Evolutionary conservation across 1,140 invertebrate genomes (phyloP), one percentile per base, ranked within the genome.

Genomic region (Idris sp.): DNA sequence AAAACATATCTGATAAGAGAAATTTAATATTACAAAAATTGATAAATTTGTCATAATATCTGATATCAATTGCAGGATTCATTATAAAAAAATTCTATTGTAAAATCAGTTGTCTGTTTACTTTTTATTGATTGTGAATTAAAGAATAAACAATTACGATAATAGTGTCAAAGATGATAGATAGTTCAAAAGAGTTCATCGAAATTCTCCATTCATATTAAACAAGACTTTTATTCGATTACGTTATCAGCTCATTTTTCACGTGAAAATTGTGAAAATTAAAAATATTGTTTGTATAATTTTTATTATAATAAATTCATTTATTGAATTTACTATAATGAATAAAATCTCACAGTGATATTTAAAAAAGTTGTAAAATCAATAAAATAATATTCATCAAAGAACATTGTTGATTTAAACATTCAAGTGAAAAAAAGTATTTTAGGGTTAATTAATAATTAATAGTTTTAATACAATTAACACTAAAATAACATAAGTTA

Each of bases 141-240:
- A 58, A 59, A 51, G 53, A 25, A 69, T 69, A 61, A 69, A 69
- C 18, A 61, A 61, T 61, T 46, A 69, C 10, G 65, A 69, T 69
- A 59, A 69, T 69, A 69, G 15, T 69, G 65, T 59, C 54, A 69
- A 59, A 69, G 64, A 68, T 31, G 51, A 56, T 56, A 65, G 62
- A 65, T 67, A 67, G 58, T 33, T 19, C 14, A 41, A 56, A 48
- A 62, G 62, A 58, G 64, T 68, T 68, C 44, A 68, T 68, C 64
- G 36, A 58, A 68, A 68, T 68, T 68, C 64, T 68, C 28, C 25
- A 40, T 43, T 68, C 35, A 35, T 58, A 58, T 58, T 58, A 44
- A 65, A 46, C 46, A 64, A 64, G 48, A 43, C 26, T 26, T 19
- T 43, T 46, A 9, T 46, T 46, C 48, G 61, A 54, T 65, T 65